phyloP scores from a whole-genome alignment of 2,797 vertebrate genomes.

The Ataeniobius toweri region DNA sequence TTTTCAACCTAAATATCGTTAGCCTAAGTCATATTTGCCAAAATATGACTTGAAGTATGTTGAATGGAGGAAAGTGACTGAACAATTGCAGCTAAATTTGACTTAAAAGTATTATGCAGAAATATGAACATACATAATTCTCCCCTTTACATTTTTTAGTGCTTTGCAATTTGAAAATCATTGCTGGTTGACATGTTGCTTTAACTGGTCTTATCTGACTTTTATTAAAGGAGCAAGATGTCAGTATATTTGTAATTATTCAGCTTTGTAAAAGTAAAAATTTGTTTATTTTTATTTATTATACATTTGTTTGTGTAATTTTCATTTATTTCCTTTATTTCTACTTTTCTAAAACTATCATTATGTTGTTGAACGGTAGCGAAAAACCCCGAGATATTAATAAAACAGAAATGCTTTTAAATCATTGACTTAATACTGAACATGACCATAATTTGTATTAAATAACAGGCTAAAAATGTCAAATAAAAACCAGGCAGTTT shows the following conservation, averaged over 20 bases:
- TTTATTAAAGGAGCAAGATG: not conserved
- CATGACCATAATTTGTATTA: too few relatives aligned
- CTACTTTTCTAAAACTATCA: too few relatives aligned
- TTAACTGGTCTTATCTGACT: not conserved
- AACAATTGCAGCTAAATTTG: not conserved
- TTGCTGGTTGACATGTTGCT: not conserved
- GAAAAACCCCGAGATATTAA: not conserved
- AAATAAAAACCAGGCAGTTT: not conserved
- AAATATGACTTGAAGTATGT: not conserved
- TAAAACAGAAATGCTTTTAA: not conserved
- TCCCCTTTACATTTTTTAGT: not conserved
- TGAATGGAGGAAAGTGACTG: not conserved
- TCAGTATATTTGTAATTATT: not conserved
- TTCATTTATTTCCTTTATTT: not conserved
- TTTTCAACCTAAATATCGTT: not conserved
- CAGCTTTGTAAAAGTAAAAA: not conserved
- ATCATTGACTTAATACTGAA: not conserved
- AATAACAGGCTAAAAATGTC: not conserved
- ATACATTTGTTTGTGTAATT: not conserved
- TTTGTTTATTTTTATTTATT: not conserved
- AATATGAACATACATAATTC: not conserved
- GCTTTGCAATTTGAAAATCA: not conserved
- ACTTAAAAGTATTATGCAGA: not conserved
- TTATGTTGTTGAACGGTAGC: not conserved
- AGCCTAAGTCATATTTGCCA: too few relatives aligned